phyloP scores from a whole-genome alignment of 2,113 vertebrate species.

The Artemisiospiza belli region DNA sequence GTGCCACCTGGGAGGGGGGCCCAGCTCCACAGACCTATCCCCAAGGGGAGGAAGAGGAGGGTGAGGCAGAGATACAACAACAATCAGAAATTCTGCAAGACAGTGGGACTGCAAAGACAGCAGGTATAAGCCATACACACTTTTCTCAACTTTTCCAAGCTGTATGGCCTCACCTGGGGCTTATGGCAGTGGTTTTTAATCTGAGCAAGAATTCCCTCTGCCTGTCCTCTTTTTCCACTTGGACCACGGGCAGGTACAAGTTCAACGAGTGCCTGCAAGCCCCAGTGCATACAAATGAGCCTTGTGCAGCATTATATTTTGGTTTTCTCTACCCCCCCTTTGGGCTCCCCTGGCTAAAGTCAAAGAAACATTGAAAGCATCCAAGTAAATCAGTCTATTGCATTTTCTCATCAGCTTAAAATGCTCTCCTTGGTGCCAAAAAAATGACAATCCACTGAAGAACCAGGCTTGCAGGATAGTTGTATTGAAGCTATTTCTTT shows the following conservation, averaged over 20 bases:
- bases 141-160: not conserved
- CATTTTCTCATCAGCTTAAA: slow-evolving; percentile 57
- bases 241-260: not conserved
- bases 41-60: not conserved
- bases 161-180: not conserved
- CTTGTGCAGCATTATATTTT: slow-evolving; percentile 42
- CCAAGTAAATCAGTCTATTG: slow-evolving; percentile 59
- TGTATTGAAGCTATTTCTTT: slow-evolving; percentile 41
- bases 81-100: not conserved
- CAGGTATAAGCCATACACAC: not conserved
- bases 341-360: slow-evolving; percentile 41
- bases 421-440: slow-evolving; percentile 4
- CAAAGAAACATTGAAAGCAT: slow-evolving; percentile 53
- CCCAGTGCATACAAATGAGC: slow-evolving; percentile 47
- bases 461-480: not conserved
- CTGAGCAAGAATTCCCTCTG: not conserved
- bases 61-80: not conserved
- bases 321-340: not conserved
- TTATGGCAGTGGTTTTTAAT: not conserved
- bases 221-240: not conserved
- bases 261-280: slow-evolving; percentile 22
- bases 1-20: not conserved
- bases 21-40: not conserved
- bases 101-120: not conserved
- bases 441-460: slow-evolving; percentile 43